These are phyloP conservation scores for Apis dorsata DNA, from an alignment of 1,140 invertebrate genomes.

Conservation along the genomic window DNA sequence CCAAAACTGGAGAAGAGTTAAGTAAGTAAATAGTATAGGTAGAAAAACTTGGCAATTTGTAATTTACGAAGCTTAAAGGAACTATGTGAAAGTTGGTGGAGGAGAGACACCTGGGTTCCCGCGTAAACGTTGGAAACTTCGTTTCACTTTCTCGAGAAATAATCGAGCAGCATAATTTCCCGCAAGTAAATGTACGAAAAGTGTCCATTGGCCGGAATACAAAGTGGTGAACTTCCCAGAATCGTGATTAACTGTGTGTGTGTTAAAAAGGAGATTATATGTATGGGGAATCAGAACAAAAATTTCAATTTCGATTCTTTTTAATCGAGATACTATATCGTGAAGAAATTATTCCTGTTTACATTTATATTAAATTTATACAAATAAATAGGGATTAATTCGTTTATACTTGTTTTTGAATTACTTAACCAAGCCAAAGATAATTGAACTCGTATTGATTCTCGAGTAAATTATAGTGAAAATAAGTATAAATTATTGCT, in stretches of 20 bases:
- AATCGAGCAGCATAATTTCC: slow-evolving; percentile 59
- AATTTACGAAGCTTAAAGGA: slow-evolving; percentile 55
- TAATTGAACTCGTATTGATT: not conserved
- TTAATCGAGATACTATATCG: too few species aligned
- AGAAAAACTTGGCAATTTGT: slow-evolving; percentile 61
- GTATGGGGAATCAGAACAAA: not conserved
- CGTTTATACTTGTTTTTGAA: too few species aligned
- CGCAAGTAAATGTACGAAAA: slow-evolving; percentile 8
- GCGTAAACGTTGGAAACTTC: slow-evolving; percentile 55
- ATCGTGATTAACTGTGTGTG: slow-evolving; percentile 4
- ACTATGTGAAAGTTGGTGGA: slow-evolving; percentile 21
- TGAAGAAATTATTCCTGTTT: too few species aligned
- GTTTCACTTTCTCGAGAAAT: slow-evolving; percentile 19
- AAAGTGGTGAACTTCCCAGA: slow-evolving; percentile 24
- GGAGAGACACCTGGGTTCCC: slow-evolving; percentile 60
- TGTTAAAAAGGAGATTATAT: not conserved
- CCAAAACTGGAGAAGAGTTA: not conserved
- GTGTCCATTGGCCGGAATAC: not conserved
- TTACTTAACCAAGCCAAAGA: too few species aligned
- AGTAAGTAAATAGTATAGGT: not conserved
- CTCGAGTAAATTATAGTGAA: too few species aligned
- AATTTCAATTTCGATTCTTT: too few species aligned
- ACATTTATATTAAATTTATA: too few species aligned
- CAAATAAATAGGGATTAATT: too few species aligned
- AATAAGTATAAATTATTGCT: too few species aligned